These are phyloP conservation scores for Parauchenoglanis ngamensis DNA, from an alignment of 2,797 vertebrate genomes.

Conservation along the genomic window DNA sequence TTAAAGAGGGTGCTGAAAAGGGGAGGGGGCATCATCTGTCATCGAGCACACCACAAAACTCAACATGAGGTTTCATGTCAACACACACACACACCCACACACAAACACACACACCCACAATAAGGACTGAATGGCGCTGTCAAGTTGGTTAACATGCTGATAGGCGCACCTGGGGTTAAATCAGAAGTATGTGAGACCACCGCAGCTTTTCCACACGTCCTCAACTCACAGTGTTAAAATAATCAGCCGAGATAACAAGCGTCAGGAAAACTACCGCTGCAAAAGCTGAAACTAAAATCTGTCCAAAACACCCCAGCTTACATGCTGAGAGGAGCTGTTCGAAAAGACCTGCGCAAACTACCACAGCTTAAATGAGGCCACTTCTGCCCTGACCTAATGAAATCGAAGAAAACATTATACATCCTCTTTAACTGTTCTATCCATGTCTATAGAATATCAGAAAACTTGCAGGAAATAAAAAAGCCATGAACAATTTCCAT, in stretches of 20 bases:
- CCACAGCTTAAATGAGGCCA: slow-evolving; percentile 36
- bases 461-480: slow-evolving; percentile 56
- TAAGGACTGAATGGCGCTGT: slow-evolving; percentile 72
- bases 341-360: background rate
- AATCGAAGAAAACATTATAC: slow-evolving; percentile 17
- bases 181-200: slow-evolving; percentile 60
- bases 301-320: slow-evolving; percentile 27
- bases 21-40: slow-evolving; percentile 68
- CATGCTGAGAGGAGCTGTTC: slow-evolving; percentile 18
- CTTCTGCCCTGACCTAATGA: slow-evolving; percentile 25
- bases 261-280: background rate
- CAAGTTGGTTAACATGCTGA: slow-evolving; percentile 70
- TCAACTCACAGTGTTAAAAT: slow-evolving; percentile 28
- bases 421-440: background rate
- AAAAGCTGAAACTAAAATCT: slow-evolving; percentile 30
- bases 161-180: slow-evolving; percentile 71
- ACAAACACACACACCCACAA: slow-evolving; percentile 35
- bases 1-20: slow-evolving; percentile 66
- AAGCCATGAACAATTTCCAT: slow-evolving; percentile 29
- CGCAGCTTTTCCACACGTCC: slow-evolving; percentile 13
- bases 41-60: slow-evolving; percentile 61
- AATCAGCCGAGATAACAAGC: background rate
- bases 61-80: slow-evolving; percentile 66
- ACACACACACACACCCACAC: slow-evolving; percentile 52
- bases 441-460: slow-evolving; percentile 18